Base-by-base conservation (phyloP, 1,140 invertebrate genomes). In the Pogonomyrmex barbatus region DNA sequence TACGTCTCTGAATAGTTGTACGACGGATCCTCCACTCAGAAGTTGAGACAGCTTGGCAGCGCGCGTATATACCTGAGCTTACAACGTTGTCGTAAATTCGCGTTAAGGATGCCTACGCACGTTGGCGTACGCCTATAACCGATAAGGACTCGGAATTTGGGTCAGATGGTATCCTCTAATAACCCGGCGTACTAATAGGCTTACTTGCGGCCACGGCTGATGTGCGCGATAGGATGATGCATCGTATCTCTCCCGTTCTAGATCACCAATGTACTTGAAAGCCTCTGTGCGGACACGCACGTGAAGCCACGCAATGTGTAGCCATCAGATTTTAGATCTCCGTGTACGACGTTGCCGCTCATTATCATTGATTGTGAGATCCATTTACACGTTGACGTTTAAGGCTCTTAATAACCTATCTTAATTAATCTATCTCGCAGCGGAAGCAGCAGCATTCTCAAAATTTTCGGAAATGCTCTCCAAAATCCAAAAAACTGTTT, bases 131-230 rank as follows among this genome's bases (percentile, higher is more conserved):
- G 88, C 86, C 45, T 56, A 30, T 58, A 39, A 42, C 82, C 78
- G 77, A 87, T 87, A 73, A 73, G 70, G 85, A 76, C 52, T 30
- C 36, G 73, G 78, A 81, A 91, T 91, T 73, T 63, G 67, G 91
- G 88, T 92, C 89, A 91, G 89, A 88, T 88, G 78, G 63, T 87
- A 85, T 89, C 88, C 85, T 81, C 88, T 90, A 91, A 91, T 89
- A 91, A 89, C 71, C 60, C 62, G 56, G 65, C 45, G 68, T 79
- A 54, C 56, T 91, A 91, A 91, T 91, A 91, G 88, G 91, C 91
- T 91, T 91, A 91, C 78, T 88, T 71, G 76, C 68, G 79, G 62
- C 54, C 67, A 84, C 36, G 47, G 10, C 60, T 85, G 78, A 88
- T 88, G 24, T 24, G 89, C 70, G 87, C 76, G 78, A 88, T 86